These are phyloP conservation scores for Poecilia wingei DNA, from an alignment of 2,797 vertebrate species.

Conservation along the genomic window DNA sequence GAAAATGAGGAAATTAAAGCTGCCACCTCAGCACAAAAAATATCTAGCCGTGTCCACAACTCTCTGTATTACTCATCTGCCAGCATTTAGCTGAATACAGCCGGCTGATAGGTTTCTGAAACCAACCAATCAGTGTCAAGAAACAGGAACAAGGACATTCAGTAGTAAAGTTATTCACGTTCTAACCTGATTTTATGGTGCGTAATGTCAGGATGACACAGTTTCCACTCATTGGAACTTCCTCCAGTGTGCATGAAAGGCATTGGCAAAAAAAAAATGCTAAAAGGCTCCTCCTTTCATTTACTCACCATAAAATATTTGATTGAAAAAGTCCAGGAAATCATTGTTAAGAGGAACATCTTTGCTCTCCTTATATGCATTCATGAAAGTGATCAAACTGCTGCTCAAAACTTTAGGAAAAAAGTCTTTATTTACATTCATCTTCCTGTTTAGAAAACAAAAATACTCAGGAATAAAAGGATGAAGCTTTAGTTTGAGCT, in stretches of 20 bases:
- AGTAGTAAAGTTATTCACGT: not conserved
- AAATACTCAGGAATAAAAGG: not conserved
- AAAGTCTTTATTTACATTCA: not conserved
- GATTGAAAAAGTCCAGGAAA: not conserved
- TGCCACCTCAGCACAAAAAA: conserved; percentile 55
- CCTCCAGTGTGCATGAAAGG: not conserved
- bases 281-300: not conserved
- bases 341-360: not conserved
- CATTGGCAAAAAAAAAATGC: not conserved
- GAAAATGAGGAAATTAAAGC: conserved; percentile 59
- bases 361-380: not conserved
- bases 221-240: conserved; percentile 11
- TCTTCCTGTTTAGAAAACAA: not conserved
- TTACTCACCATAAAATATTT: not conserved
- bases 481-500: conserved; percentile 3
- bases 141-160: not conserved
- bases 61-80: not conserved
- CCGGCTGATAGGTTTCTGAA: not conserved
- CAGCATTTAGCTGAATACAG: not conserved
- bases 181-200: conserved; percentile 8
- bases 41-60: conserved; percentile 2
- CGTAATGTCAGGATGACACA: not conserved
- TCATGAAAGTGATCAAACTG: not conserved
- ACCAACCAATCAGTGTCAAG: not conserved
- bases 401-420: not conserved